Percentiles rank a stretch among this genome's conserved stretches.
phyloP scores from a whole-genome alignment of 2,797 vertebrate species.

The Poeciliopsis paucimaculata region DNA sequence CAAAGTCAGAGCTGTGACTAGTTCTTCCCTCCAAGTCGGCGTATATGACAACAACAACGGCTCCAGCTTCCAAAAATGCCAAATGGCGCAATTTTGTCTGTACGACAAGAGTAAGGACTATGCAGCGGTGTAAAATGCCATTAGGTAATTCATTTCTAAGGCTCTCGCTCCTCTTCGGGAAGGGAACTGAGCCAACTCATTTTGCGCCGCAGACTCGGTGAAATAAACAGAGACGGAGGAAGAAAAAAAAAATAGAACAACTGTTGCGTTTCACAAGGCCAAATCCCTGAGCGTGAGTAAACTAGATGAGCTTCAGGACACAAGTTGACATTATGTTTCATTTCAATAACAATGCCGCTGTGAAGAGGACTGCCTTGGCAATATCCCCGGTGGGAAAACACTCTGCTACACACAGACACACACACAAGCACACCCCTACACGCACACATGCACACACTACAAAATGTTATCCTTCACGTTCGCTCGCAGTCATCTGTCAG shows the following conservation, averaged over 20 bases:
- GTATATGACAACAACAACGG: background rate
- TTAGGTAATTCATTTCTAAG: constrained; percentile 43
- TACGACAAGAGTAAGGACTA: constrained; percentile 21
- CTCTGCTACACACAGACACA: background rate
- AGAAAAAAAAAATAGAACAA: constrained; percentile 42
- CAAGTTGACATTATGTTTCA: constrained; percentile 55
- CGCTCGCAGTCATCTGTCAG: constrained; percentile 10
- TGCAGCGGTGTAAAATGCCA: constrained; percentile 44
- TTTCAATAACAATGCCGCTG: constrained; percentile 59
- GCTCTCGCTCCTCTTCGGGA: constrained; percentile 8
- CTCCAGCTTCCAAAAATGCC: constrained; percentile 24
- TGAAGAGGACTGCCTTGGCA: constrained; percentile 30
- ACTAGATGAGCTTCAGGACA: constrained; percentile 61
- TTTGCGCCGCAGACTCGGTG: constrained; percentile 38
- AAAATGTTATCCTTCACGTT: constrained; percentile 8
- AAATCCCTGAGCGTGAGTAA: constrained; percentile 48
- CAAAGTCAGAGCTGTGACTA: background rate
- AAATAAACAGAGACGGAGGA: constrained; percentile 35
- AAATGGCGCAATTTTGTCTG: constrained; percentile 19
- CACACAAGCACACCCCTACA: too few relatives aligned
- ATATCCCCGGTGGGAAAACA: constrained; percentile 29
- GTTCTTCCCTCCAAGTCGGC: background rate
- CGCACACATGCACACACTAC: constrained; percentile 12
- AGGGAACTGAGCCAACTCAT: constrained; percentile 43
- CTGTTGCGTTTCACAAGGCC: constrained; percentile 55